Evolutionary conservation across 2,113 vertebrate species (phyloP), one percentile per base, ranked within the genome.

Genomic region (Takifugu flavidus): DNA sequence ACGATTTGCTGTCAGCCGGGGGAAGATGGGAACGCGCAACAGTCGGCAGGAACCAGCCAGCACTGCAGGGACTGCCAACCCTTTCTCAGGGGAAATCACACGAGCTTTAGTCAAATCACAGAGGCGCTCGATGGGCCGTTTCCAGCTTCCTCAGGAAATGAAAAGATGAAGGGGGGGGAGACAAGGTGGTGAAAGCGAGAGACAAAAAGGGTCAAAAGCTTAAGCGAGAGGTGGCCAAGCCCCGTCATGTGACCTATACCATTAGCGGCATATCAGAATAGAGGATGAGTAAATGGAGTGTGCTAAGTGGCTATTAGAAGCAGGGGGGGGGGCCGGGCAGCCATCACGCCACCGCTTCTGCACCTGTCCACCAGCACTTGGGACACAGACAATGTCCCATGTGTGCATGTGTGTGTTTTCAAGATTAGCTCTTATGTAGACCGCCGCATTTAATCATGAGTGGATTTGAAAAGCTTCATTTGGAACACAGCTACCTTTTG

Each of bases 81-180:
- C 57, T 67, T 80, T 65, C 88, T 88, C 88, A 8, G 56, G 87
- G 83, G 87, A 88, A 90, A 89, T 89, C 87, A 88, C 83, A 85
- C 61, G 75, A 78, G 83, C 76, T 85, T 89, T 86, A 86, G 86
- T 86, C 87, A 88, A 87, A 88, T 87, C 77, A 80, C 77, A 86
- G 54, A 66, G 69, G 70, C 79, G 50, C 73, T 76, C 65, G 73
- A 74, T 67, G 53, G 69, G 72, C 74, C 72, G 67, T 78, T 84
- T 79, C 56, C 75, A 50, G 67, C 79, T 88, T 75, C 70, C 74
- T 74, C 77, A 70, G 67, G 42, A 75, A 79, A 39, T 15, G 13
- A 49, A 47, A 6, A 28, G 10, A 31, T 6, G 13, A 15, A 8
- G 14, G 39, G 44, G 56, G 4, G 20, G 25, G 4, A 27, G 25